Percentiles rank a stretch among this genome's conserved stretches.
These are phyloP conservation scores for Hipposideros larvatus DNA, from an alignment of 2,797 vertebrate genomes.

Conservation along the genomic window DNA sequence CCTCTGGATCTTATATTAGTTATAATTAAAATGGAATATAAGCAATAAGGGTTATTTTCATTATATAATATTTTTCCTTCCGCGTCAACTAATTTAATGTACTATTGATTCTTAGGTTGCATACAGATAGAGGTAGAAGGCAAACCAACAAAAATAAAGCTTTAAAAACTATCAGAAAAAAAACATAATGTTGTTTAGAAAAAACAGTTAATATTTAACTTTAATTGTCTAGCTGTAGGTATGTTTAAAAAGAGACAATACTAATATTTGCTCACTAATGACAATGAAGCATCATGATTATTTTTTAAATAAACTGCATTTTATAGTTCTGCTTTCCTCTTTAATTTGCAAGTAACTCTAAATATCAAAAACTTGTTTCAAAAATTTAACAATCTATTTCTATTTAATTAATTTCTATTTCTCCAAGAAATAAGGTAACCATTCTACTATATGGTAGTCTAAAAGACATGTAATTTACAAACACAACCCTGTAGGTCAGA, in stretches of 20 bases:
- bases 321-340: constrained; percentile 22
- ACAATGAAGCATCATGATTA: neutral
- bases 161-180: constrained; percentile 61
- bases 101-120: constrained; percentile 86
- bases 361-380: constrained; percentile 42
- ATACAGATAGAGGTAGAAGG: constrained; percentile 79
- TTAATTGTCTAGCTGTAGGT: neutral
- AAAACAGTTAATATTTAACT: constrained; percentile 14
- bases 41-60: constrained; percentile 85
- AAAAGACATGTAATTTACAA: constrained; percentile 5
- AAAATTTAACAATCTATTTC: constrained; percentile 36
- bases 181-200: constrained; percentile 66
- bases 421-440: constrained; percentile 18
- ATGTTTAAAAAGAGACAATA: neutral
- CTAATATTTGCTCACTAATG: constrained; percentile 45
- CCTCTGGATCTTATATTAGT: constrained; percentile 79
- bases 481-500: neutral
- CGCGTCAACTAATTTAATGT: constrained; percentile 85
- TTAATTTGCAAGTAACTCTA: constrained; percentile 33
- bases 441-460: neutral
- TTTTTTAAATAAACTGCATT: constrained; percentile 28
- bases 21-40: constrained; percentile 78
- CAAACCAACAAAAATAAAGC: constrained; percentile 76
- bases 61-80: constrained; percentile 87
- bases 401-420: constrained; percentile 45